phyloP scores from a whole-genome alignment of 1,140 invertebrate genomes.

The Galleria mellonella region DNA sequence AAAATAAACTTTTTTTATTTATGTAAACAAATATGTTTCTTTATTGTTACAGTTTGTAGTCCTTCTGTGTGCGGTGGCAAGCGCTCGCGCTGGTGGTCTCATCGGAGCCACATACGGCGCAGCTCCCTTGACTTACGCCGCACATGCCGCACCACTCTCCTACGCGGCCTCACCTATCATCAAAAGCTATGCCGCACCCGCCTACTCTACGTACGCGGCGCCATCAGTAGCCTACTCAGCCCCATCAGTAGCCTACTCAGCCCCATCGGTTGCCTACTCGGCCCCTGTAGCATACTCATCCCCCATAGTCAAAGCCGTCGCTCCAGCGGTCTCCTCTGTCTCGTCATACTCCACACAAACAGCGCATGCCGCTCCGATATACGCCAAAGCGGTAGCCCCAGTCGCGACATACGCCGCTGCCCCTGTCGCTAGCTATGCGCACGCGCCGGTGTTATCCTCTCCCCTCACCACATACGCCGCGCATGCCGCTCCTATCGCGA shows the following conservation, averaged over 20 bases:
- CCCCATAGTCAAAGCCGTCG: slow-evolving; percentile 36
- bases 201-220: slow-evolving; percentile 25
- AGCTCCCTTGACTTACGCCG: slow-evolving; percentile 24
- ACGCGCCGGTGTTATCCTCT: slow-evolving; percentile 4
- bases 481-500: slow-evolving; percentile 1
- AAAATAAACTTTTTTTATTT: too few species aligned
- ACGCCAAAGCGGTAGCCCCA: slow-evolving; percentile 35
- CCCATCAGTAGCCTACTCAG: slow-evolving; percentile 25
- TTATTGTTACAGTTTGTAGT: slow-evolving; percentile 49
- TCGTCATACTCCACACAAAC: slow-evolving; percentile 52
- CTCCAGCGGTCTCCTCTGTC: slow-evolving; percentile 47
- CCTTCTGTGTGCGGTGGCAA: slow-evolving; percentile 56
- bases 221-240: slow-evolving; percentile 28
- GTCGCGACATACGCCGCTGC: slow-evolving; percentile 24
- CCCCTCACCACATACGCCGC: slow-evolving; percentile 16
- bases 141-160: slow-evolving; percentile 13
- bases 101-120: slow-evolving; percentile 28
- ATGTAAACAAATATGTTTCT: too few species aligned
- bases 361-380: slow-evolving; percentile 35
- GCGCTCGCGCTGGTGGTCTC: slow-evolving; percentile 38
- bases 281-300: slow-evolving; percentile 22
- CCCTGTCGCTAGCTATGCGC: slow-evolving; percentile 8
- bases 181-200: slow-evolving; percentile 34
- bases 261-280: slow-evolving; percentile 14
- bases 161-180: slow-evolving; percentile 23